These are phyloP conservation scores for Rhynchomys soricoides DNA, from an alignment of 2,113 vertebrate species.

Conservation along the genomic window DNA sequence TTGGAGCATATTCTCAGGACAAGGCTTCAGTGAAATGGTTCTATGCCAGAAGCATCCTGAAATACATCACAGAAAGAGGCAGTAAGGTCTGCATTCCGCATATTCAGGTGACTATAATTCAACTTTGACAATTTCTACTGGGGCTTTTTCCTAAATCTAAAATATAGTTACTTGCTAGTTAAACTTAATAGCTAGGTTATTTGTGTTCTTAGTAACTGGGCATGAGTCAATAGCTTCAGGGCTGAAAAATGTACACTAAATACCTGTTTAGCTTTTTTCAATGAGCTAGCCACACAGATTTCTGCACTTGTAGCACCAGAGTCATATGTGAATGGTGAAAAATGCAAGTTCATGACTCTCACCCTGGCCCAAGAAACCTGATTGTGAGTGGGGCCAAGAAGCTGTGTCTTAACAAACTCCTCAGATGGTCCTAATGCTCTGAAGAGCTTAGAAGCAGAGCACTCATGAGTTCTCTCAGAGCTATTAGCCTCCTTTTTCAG, in stretches of 20 bases:
- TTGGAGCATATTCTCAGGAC: constrained; percentile 51
- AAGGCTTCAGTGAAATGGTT: constrained; percentile 55
- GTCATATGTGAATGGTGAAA: background rate
- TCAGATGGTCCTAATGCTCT: constrained; percentile 11
- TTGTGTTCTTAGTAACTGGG: background rate
- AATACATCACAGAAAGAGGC: background rate
- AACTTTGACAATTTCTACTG: background rate
- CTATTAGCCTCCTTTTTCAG: background rate
- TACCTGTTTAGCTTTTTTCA: background rate
- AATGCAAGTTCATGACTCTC: background rate
- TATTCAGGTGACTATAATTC: constrained; percentile 59
- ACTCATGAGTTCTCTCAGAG: background rate
- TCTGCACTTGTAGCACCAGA: background rate
- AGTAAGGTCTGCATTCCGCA: constrained; percentile 22
- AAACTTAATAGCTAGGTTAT: background rate
- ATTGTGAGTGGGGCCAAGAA: background rate
- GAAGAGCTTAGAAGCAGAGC: background rate
- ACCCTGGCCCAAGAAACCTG: background rate
- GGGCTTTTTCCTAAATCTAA: background rate
- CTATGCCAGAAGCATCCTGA: constrained; percentile 50
- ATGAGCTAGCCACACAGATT: background rate
- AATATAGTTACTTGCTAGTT: background rate
- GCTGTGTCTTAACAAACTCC: background rate
- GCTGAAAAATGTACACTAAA: background rate
- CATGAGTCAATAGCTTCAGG: background rate